Evolutionary conservation across 2,113 vertebrate genomes (phyloP), one percentile per base, ranked within the genome.

Genomic region (Speoplatyrhinus poulsoni): DNA sequence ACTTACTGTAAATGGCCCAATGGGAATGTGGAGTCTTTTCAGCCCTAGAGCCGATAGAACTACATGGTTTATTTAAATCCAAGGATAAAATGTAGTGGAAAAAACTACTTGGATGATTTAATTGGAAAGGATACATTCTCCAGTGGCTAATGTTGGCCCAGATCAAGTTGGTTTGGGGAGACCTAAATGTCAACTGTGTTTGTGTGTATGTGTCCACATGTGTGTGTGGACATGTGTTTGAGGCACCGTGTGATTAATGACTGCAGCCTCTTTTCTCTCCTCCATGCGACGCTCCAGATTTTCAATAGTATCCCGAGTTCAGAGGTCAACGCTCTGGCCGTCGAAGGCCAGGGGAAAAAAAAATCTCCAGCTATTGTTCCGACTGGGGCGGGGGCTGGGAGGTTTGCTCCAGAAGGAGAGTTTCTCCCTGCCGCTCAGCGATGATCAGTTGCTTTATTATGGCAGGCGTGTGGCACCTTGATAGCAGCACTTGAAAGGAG

Each of bases 171-270:
- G 60, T 52, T 9, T 62, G 79, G 9, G 36, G 53, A 52, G 67
- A 65, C 13, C 55, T 68, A 56, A 11, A 53, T 73, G 36, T 66
- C 65, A 59, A 41, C 46, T 64, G 13, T 52, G 52, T 80, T 71
- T 72, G 60, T 66, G 64, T 41, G 59, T 60, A 36, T 58, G 54
- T 47, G 67, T 60, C 49, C 46, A 59, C 64, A 54, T 64, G 65
- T 61, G 69, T 52, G 46, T 19, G 46, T 49, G 67, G 60, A 67
- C 32, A 41, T 66, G 13, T 33, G 52, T 80, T 65, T 67, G 55
- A 73, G 72, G 72, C 67, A 13, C 72, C 59, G 26, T 77, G 68
- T 92, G 92, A 93, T 93, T 88, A 90, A 92, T 92, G 88, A 87
- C 80, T 69, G 50, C 73, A 68, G 76, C 81, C 79, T 83, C 75